Evolutionary conservation across 1,140 invertebrate species (phyloP).

Genomic region (Drosophila elegans): DNA sequence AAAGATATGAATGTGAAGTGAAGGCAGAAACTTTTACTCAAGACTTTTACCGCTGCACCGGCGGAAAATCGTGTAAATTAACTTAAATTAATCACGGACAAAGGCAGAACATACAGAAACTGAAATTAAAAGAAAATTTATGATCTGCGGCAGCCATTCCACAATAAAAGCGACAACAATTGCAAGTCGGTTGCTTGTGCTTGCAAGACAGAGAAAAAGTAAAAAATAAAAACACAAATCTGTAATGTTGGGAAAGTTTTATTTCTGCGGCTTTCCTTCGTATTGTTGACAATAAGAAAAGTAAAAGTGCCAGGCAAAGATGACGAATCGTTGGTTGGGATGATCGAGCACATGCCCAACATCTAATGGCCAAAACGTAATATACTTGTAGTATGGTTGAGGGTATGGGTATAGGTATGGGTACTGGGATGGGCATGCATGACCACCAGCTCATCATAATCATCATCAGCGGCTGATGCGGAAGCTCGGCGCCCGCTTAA

Average conservation of each 20-base stretch:
- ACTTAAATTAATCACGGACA: constrained; percentile 26
- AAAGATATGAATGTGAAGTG: background rate
- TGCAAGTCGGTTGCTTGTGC: constrained; percentile 9
- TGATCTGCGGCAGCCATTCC: constrained; percentile 43
- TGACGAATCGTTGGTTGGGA: constrained; percentile 31
- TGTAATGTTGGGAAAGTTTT: constrained; percentile 71
- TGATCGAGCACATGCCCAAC: constrained; percentile 41
- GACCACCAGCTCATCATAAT: constrained; percentile 48
- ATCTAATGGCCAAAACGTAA: constrained; percentile 35
- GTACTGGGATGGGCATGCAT: constrained; percentile 15
- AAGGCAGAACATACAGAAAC: constrained; percentile 37
- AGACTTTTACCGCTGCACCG: constrained; percentile 11
- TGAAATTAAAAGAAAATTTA: constrained; percentile 76
- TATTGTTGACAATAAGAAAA: constrained; percentile 74
- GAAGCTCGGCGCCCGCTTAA: constrained; percentile 33
- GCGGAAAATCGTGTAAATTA: constrained; percentile 32
- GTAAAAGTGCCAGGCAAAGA: constrained; percentile 61
- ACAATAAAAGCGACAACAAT: constrained; percentile 52
- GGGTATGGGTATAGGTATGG: background rate
- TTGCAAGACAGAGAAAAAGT: background rate
- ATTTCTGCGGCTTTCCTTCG: constrained; percentile 43
- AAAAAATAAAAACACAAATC: constrained; percentile 9
- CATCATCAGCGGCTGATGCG: constrained; percentile 42
- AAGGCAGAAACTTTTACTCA: constrained; percentile 16
- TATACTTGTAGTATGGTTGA: constrained; percentile 3